Evolutionary conservation across 2,888 invertebrate species (phyloP), one percentile per base, ranked within the genome.

Genomic region (Synanthedon myopaeformis): DNA sequence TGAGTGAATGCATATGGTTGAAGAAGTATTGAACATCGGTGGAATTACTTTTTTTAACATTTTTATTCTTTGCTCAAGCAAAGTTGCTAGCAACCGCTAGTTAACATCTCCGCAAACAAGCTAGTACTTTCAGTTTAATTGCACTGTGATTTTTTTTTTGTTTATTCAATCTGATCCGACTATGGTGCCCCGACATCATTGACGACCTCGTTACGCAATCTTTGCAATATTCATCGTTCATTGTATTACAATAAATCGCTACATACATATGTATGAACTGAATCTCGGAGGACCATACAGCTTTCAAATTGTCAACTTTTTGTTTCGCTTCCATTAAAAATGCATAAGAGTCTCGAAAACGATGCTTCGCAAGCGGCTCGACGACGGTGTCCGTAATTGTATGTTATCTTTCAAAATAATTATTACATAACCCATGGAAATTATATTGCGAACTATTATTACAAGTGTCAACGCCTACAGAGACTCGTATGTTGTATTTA

Each of bases 221-320:
- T 60, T 65, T 72, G 72, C 76, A 76, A 77, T 77, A 77, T 77
- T 77, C 77, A 78, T 77, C 71, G 69, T 65, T 74, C 76, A 82
- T 82, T 83, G 81, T 80, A 79, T 76, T 76, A 74, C 72, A 76
- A 78, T 80, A 82, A 61, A 83, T 82, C 81, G 74, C 70, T 67
- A 62, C 75, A 81, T 83, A 76, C 79, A 83, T 84, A 84, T 84
- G 77, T 76, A 84, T 83, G 82, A 76, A 74, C 70, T 70, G 72
- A 72, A 45, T 71, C 68, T 70, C 70, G 67, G 67, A 66, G 72
- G 68, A 71, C 70, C 74, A 70, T 75, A 73, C 71, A 65, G 65
- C 76, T 74, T 77, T 77, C 72, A 75, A 77, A 76, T 68, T 73
- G 76, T 72, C 74, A 65, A 71, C 70, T 82, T 84, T 84, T 85